phyloP scores from a whole-genome alignment of 2,113 vertebrate species.

The Lampris incognitus region DNA sequence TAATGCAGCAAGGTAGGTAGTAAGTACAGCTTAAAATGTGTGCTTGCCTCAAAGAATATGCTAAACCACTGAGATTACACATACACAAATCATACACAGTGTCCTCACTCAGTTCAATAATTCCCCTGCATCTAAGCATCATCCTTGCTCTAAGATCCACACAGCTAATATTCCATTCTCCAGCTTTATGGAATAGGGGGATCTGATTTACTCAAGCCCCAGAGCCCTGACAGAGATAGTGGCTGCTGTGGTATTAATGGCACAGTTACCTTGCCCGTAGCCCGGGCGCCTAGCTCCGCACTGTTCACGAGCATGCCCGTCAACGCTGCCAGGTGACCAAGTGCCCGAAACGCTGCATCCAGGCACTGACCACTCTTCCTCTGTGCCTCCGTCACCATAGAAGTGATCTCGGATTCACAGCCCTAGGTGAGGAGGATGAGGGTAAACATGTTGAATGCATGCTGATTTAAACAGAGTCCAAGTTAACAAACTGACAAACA shows the following conservation, averaged over 20 bases:
- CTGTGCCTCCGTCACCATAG: slow-evolving; percentile 90
- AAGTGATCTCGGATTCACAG: slow-evolving; percentile 92
- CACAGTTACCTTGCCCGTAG: slow-evolving; percentile 64
- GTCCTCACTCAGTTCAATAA: slow-evolving; percentile 25
- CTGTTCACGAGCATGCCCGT: slow-evolving; percentile 78
- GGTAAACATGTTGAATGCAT: neutral
- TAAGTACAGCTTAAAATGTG: neutral
- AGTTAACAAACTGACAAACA: slow-evolving; percentile 41
- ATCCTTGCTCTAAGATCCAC: slow-evolving; percentile 20
- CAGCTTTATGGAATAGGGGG: slow-evolving; percentile 15
- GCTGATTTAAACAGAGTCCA: slow-evolving; percentile 37
- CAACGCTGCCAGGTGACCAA: slow-evolving; percentile 83
- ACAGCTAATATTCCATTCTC: slow-evolving; percentile 44
- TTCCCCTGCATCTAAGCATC: slow-evolving; percentile 5
- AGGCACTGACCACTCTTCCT: slow-evolving; percentile 82
- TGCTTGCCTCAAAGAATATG: neutral
- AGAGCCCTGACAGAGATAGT: slow-evolving; percentile 25
- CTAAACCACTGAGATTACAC: neutral
- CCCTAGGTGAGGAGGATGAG: slow-evolving; percentile 78
- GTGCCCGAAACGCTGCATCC: slow-evolving; percentile 72
- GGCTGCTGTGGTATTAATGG: slow-evolving; percentile 43
- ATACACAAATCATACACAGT: slow-evolving; percentile 11
- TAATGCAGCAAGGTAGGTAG: no score
- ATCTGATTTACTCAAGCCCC: slow-evolving; percentile 42
- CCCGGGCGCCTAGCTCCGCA: slow-evolving; percentile 59